Conservation (phyloP, 2,797 vertebrate genomes). For the Borostomias antarcticus region DNA sequence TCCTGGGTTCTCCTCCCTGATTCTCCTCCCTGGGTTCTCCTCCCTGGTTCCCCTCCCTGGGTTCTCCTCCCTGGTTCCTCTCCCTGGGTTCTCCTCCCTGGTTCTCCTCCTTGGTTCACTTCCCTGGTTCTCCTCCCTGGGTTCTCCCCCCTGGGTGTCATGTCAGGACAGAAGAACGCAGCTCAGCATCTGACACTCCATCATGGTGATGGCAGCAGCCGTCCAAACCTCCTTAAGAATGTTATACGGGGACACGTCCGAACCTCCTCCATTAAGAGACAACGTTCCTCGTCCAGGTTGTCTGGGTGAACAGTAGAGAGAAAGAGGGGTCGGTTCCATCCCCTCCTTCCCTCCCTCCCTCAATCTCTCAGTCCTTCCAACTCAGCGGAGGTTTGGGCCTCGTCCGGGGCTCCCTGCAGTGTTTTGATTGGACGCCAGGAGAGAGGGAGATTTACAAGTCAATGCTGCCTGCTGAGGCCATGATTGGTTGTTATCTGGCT, state of each 20-base stretch:
- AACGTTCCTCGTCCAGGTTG: constrained; percentile 53
- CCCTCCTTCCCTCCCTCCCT: constrained; percentile 1
- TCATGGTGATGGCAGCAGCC: constrained; percentile 56
- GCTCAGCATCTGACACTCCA: constrained; percentile 47
- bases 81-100: no score
- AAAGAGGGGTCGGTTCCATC: no score
- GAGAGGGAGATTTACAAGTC: constrained; percentile 73
- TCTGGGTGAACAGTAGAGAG: constrained; percentile 56
- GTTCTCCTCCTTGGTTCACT: no score
- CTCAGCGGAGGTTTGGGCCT: constrained; percentile 59
- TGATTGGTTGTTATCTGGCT: constrained; percentile 76
- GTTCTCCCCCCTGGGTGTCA: no score
- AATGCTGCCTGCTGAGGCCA: constrained; percentile 71
- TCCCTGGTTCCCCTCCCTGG: no score
- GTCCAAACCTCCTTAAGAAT: constrained; percentile 57
- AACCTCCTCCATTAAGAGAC: constrained; percentile 64
- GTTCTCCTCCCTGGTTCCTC: no score
- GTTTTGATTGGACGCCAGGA: constrained; percentile 68
- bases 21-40: no score
- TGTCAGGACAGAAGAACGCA: constrained; percentile 47
- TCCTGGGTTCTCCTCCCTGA: no score
- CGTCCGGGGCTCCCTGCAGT: constrained; percentile 54
- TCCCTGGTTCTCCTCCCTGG: no score
- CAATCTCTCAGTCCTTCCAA: constrained; percentile 50
- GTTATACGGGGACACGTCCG: no score